phyloP scores from a whole-genome alignment of 2,888 invertebrate species.

The Lobophora halterata region DNA sequence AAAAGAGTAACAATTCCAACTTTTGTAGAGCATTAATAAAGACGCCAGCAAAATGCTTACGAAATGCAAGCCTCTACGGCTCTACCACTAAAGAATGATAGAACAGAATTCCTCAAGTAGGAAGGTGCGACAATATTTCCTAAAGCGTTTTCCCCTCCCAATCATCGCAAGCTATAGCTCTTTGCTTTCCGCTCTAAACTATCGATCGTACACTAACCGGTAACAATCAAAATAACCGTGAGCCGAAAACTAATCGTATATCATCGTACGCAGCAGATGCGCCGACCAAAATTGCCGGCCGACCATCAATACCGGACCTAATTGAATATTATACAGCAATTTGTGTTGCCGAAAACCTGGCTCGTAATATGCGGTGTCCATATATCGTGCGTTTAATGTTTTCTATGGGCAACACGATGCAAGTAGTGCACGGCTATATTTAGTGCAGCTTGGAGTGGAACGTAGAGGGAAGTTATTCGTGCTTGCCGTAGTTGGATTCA shows the following conservation, averaged over 20 bases:
- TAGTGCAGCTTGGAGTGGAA: conserved; percentile 35
- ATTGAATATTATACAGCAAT: conserved; percentile 80
- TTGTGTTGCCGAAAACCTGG: conserved; percentile 79
- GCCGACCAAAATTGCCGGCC: conserved; percentile 74
- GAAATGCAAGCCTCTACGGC: too few relatives aligned
- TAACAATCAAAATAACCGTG: conserved; percentile 39
- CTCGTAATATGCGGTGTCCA: conserved; percentile 70
- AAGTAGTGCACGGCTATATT: conserved; percentile 53
- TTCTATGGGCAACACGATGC: conserved; percentile 61
- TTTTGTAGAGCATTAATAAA: too few relatives aligned
- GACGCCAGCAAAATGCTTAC: too few relatives aligned
- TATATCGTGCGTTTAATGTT: conserved; percentile 68
- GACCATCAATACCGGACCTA: conserved; percentile 75
- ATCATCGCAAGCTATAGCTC: too few relatives aligned
- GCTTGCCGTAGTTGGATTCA: too few relatives aligned
- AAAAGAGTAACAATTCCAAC: too few relatives aligned
- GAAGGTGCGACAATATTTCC: too few relatives aligned
- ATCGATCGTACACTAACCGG: too few relatives aligned
- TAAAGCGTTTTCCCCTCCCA: too few relatives aligned
- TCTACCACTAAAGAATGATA: too few relatives aligned
- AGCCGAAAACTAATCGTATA: conserved; percentile 75
- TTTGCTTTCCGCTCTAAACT: conserved; percentile 12
- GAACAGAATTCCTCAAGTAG: too few relatives aligned
- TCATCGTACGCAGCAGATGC: conserved; percentile 71
- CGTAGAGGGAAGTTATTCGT: too few relatives aligned